phyloP scores from a whole-genome alignment of 1,140 invertebrate genomes.

The Ephestia elutella region DNA sequence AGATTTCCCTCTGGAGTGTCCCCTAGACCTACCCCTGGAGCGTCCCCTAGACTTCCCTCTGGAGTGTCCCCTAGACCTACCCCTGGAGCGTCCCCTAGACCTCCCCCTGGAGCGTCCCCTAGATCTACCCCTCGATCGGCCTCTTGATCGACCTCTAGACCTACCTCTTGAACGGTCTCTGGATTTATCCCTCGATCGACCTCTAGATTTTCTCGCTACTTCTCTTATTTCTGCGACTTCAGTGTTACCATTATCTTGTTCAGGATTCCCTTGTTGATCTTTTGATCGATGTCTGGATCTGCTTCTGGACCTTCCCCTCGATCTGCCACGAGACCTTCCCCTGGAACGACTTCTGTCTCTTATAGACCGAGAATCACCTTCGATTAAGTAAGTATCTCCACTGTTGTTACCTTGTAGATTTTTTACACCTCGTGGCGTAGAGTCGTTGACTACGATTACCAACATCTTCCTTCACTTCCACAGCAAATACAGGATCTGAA shows the following conservation, averaged over 20 bases:
- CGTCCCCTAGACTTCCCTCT: constrained; percentile 6
- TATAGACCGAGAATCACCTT: neutral
- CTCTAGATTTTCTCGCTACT: neutral
- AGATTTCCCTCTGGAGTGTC: constrained; percentile 15
- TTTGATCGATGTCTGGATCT: neutral
- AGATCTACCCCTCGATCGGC: constrained; percentile 16
- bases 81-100: constrained; percentile 15
- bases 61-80: constrained; percentile 16
- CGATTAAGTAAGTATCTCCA: neutral
- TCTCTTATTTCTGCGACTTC: neutral
- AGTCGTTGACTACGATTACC: neutral
- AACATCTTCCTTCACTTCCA: neutral
- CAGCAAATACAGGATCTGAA: neutral
- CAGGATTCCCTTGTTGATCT: neutral
- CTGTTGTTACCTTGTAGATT: neutral
- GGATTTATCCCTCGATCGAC: neutral
- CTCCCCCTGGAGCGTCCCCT: constrained; percentile 11
- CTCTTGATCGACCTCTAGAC: constrained; percentile 15
- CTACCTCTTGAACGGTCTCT: constrained; percentile 6
- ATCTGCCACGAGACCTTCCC: neutral
- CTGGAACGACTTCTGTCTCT: neutral
- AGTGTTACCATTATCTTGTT: neutral
- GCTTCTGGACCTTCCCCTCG: neutral
- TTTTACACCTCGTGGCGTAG: neutral
- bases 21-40: constrained; percentile 12